A percentile compares a stretch with the other conserved stretches of the same genome.
Conservation (phyloP, 2,888 invertebrate genomes). For the Petrolisthes manimaculis region DNA sequence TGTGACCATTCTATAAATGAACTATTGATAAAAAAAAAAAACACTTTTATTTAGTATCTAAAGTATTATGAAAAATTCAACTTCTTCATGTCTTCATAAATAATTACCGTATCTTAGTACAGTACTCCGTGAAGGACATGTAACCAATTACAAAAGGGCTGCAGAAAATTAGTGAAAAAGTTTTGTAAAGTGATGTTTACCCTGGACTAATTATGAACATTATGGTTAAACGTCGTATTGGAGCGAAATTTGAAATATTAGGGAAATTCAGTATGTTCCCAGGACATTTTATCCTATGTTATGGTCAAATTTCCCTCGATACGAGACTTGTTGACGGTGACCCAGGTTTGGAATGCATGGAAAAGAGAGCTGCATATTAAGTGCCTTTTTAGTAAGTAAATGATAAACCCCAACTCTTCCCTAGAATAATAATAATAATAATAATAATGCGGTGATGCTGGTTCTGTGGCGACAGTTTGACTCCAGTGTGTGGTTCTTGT, state of each 20-base stretch:
- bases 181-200: too few species aligned
- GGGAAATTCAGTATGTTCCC: neutral
- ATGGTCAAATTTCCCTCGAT: constrained; percentile 19
- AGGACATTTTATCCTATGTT: constrained; percentile 4
- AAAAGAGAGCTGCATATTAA: constrained; percentile 48
- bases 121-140: too few species aligned
- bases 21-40: too few species aligned
- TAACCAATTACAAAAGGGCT: too few species aligned
- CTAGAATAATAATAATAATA: constrained; percentile 15
- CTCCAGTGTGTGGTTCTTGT: neutral
- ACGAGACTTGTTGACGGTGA: constrained; percentile 15
- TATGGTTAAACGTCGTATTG: too few species aligned
- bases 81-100: too few species aligned
- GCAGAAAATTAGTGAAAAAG: too few species aligned
- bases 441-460: constrained; percentile 3
- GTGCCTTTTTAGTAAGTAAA: constrained; percentile 40
- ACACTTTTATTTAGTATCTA: too few species aligned
- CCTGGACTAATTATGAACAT: too few species aligned
- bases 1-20: neutral
- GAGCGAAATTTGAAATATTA: neutral
- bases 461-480: neutral
- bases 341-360: constrained; percentile 31
- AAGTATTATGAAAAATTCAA: too few species aligned
- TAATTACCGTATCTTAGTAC: too few species aligned
- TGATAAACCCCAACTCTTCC: constrained; percentile 20